phyloP scores from a whole-genome alignment of 2,797 vertebrate genomes.

The Scolopax rusticola region DNA sequence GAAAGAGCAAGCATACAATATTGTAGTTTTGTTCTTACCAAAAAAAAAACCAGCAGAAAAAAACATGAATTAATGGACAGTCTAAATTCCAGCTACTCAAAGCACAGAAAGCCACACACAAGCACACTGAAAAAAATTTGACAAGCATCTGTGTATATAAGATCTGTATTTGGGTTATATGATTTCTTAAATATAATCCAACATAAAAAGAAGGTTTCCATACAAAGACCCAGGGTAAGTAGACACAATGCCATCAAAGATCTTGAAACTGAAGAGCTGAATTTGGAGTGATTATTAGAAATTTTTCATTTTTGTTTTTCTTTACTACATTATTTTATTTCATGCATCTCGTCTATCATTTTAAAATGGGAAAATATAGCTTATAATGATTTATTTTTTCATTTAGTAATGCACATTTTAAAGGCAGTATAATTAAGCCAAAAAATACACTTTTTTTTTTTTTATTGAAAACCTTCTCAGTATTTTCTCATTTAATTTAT shows the following conservation, averaged over 20 bases:
- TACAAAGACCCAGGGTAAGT: neutral
- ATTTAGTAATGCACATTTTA: neutral
- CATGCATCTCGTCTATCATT: neutral
- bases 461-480: neutral
- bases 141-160: neutral
- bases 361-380: neutral
- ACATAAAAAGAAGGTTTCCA: neutral
- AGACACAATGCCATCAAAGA: neutral
- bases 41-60: neutral
- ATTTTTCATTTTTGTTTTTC: neutral
- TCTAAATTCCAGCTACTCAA: neutral
- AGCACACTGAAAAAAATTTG: neutral
- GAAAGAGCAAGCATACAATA: fast-evolving
- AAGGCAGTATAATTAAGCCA: neutral
- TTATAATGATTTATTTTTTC: neutral
- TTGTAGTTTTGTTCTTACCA: neutral
- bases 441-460: neutral
- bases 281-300: neutral
- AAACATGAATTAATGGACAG: neutral
- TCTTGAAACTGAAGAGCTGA: neutral
- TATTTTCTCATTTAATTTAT: neutral
- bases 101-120: neutral
- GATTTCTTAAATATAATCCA: neutral
- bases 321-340: neutral
- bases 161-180: neutral